Evolutionary conservation across 2,888 invertebrate species (phyloP), one percentile per base, ranked within the genome.

Genomic region (Lithosia quadra): DNA sequence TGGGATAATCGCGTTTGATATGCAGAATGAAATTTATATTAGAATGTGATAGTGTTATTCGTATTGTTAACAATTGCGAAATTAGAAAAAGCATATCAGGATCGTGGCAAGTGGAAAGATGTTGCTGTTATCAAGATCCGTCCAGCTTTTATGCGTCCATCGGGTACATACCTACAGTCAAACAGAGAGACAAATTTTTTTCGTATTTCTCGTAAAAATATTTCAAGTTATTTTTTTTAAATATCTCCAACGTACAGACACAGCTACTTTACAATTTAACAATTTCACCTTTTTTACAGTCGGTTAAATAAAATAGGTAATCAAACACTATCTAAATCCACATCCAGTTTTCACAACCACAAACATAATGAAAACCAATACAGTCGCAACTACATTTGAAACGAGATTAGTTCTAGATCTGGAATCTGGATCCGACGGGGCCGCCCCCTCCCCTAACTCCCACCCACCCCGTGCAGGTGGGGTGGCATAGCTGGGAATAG

Each of bases 341-440:
- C n/a, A 39, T 3, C 34, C 18, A n/a, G 22, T 39, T 60, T 28
- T 18, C 56, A 71, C 63, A 67, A 68, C 43, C 55, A 72, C 69
- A 59, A 4, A 68, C 72, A 72, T 79, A 76, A 76, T 74, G 70
- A 77, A 80, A 77, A 71, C 71, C 68, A 24, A 74, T 67, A 69
- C 72, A 74, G 70, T 68, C 74, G 84, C 82, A 58, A 49, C 9
- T 78, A 78, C 76, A 86, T 86, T 78, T 75, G 77, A 80, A 89
- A 87, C 86, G 82, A 87, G 88, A 90, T 90, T 89, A 89, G 88
- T 84, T 86, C 85, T 86, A 83, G 83, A 86, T 84, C 86, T 87
- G 86, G 87, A 87, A 89, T 89, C 86, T 90, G 88, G 88, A 88
- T 83, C 84, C 78, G 82, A 80, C 79, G 68, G 76, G 81, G 74